Evolutionary conservation across 2,888 invertebrate species (phyloP).

Genomic region (Ectropis crepuscularia): DNA sequence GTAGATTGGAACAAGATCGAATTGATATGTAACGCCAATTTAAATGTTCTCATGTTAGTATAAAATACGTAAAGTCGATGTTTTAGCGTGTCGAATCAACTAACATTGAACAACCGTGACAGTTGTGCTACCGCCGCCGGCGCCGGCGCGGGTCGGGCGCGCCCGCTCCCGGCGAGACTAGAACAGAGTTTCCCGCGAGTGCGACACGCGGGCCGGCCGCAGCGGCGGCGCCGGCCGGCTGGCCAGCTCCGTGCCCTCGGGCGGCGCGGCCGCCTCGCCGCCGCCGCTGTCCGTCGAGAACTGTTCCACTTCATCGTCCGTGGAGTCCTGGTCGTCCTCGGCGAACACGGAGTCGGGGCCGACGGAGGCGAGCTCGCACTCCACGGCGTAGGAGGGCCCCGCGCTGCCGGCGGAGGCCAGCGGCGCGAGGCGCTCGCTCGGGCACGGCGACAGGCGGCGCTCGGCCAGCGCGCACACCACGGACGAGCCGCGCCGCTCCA

Average conservation of each 20-base stretch:
- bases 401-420: constrained; percentile 92
- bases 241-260: constrained; percentile 74
- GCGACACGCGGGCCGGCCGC: constrained; percentile 79
- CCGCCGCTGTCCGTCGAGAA: constrained; percentile 93
- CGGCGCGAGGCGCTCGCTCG: constrained; percentile 87
- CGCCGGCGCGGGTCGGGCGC: no score
- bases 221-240: constrained; percentile 68
- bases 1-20: constrained; percentile 55
- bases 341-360: constrained; percentile 93
- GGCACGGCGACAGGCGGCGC: constrained; percentile 93
- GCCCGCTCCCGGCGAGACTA: constrained; percentile 69
- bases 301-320: constrained; percentile 93
- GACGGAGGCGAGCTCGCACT: constrained; percentile 89
- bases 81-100: constrained; percentile 62
- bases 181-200: constrained; percentile 93
- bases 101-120: constrained; percentile 67
- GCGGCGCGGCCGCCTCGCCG: constrained; percentile 66
- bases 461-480: constrained; percentile 90
- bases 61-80: constrained; percentile 63
- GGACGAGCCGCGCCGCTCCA: constrained; percentile 92
- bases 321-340: constrained; percentile 89
- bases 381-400: constrained; percentile 88
- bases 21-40: constrained; percentile 65
- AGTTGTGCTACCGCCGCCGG: constrained; percentile 41
- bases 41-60: constrained; percentile 36